Percentiles rank a stretch among this genome's conserved stretches.
phyloP scores from a whole-genome alignment of 2,797 vertebrate genomes.

The Cirrhinus mrigala region DNA sequence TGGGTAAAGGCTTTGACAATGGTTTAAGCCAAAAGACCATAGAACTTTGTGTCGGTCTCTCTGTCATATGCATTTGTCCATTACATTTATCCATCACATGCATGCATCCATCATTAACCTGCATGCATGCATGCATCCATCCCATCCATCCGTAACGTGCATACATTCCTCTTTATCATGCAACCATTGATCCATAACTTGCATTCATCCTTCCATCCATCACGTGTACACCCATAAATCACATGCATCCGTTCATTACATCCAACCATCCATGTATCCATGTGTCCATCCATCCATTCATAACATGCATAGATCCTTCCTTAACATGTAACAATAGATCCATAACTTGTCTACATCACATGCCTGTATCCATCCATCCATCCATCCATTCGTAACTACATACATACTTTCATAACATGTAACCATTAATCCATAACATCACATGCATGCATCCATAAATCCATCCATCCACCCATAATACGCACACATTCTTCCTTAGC shows the following conservation, averaged over 20 bases:
- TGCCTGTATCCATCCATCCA: neutral
- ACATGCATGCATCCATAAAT: neutral
- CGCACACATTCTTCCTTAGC: neutral
- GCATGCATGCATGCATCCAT: neutral
- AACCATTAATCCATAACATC: neutral
- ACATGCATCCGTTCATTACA: neutral
- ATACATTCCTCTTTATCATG: neutral
- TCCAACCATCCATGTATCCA: neutral
- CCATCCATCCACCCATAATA: neutral
- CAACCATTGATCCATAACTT: neutral
- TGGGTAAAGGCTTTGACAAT: constrained; percentile 18
- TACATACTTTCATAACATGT: neutral
- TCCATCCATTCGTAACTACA: neutral
- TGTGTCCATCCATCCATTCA: neutral
- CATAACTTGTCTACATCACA: neutral
- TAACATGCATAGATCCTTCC: neutral
- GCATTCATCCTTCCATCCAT: neutral
- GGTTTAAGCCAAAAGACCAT: neutral
- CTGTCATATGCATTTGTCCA: too few species aligned
- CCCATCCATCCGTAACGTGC: neutral
- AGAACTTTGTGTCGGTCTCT: neutral
- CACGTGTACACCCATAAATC: neutral
- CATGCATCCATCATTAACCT: neutral
- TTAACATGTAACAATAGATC: neutral
- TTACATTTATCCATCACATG: neutral